phyloP scores from a whole-genome alignment of 2,888 invertebrate species.

The Agriotes lineatus region DNA sequence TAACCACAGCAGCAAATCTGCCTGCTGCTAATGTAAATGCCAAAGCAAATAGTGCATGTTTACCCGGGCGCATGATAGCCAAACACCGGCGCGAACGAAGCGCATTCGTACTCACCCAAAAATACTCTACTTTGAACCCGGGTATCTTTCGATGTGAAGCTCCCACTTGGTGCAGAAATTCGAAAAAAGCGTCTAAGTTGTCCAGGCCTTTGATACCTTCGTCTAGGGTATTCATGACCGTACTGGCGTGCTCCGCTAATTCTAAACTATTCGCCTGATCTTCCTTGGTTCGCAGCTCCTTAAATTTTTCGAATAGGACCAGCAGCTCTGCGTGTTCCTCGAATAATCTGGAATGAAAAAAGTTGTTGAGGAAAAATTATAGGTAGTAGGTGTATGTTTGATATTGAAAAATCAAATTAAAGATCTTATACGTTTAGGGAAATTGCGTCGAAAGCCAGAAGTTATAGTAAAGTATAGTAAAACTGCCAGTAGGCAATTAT shows the following conservation, averaged over 20 bases:
- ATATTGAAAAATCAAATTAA: too few relatives aligned
- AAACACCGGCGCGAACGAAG: too few relatives aligned
- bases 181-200: slow-evolving; percentile 86
- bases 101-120: slow-evolving; percentile 89
- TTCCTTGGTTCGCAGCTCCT: slow-evolving; percentile 81
- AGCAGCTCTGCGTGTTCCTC: slow-evolving; percentile 86
- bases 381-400: too few relatives aligned
- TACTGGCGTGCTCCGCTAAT: slow-evolving; percentile 87
- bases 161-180: slow-evolving; percentile 85
- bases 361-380: too few relatives aligned
- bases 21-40: too few relatives aligned
- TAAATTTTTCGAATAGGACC: slow-evolving; percentile 85
- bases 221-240: slow-evolving; percentile 90
- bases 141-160: slow-evolving; percentile 86
- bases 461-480: too few relatives aligned
- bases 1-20: too few relatives aligned
- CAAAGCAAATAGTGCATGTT: too few relatives aligned
- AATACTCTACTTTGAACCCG: slow-evolving; percentile 87
- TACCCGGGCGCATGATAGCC: too few relatives aligned
- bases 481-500: too few relatives aligned
- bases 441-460: too few relatives aligned
- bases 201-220: slow-evolving; percentile 90
- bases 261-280: slow-evolving; percentile 86
- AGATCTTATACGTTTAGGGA: too few relatives aligned
- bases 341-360: slow-evolving; percentile 77